Conservation (phyloP, 2,888 invertebrate species). For the Cosmia trapezina region DNA sequence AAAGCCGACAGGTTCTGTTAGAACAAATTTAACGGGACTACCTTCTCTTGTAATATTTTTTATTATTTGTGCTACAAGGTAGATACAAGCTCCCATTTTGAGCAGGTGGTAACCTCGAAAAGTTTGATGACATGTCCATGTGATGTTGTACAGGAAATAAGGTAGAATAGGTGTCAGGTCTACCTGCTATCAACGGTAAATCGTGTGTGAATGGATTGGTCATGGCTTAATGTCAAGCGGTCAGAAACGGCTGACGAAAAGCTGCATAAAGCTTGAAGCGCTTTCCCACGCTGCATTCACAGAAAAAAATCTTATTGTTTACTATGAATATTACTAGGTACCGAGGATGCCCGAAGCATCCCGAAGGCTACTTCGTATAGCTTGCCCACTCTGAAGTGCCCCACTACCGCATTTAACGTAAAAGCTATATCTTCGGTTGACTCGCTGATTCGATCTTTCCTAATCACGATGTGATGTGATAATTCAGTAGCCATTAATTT, state of each 20-base stretch:
- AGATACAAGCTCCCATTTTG: conserved; percentile 68
- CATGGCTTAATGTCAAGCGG: conserved; percentile 27
- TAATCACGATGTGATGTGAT: conserved; percentile 23
- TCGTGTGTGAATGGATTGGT: conserved; percentile 31
- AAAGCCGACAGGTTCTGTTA: conserved; percentile 83
- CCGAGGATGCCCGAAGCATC: conserved; percentile 41
- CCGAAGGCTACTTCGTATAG: conserved; percentile 59
- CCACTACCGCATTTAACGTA: too few species aligned
- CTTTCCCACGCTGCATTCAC: conserved; percentile 31
- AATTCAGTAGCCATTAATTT: conserved; percentile 40
- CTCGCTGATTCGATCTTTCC: conserved; percentile 13
- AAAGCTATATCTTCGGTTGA: conserved; percentile 2
- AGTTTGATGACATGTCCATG: conserved; percentile 56
- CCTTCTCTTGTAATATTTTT: conserved; percentile 75
- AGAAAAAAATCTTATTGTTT: conserved; percentile 63
- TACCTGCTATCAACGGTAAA: conserved; percentile 37
- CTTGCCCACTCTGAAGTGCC: too few species aligned
- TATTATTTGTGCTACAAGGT: conserved; percentile 70
- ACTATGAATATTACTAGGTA: conserved; percentile 64
- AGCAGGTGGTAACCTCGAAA: conserved; percentile 67
- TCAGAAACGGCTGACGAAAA: conserved; percentile 19
- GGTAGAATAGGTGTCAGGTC: conserved; percentile 32
- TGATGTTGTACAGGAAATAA: conserved; percentile 56
- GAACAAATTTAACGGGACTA: conserved; percentile 87
- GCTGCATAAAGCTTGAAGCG: conserved; percentile 16